Percentiles rank a stretch among this genome's conserved stretches.
phyloP scores from a whole-genome alignment of 2,888 invertebrate species.

The Synergus gifuensis region DNA sequence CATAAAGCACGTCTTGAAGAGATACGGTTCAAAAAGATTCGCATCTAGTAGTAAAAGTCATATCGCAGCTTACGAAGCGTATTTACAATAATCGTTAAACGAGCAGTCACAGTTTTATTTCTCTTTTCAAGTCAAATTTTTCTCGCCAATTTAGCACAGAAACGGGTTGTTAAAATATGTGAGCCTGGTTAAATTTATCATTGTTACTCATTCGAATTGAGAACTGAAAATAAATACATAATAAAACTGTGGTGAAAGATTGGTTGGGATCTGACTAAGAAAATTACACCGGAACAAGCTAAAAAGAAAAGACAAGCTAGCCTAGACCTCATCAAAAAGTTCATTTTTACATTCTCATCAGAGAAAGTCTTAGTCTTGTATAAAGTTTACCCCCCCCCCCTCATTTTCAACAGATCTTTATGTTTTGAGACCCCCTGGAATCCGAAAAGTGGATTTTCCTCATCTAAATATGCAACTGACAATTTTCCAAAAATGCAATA shows the following conservation, averaged over 20 bases:
- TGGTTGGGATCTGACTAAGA: no score
- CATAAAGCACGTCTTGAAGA: constrained; percentile 33
- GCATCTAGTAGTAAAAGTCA: constrained; percentile 30
- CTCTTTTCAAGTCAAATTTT: background rate
- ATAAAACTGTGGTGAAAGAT: background rate
- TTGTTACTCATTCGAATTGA: background rate
- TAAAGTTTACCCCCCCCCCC: no score
- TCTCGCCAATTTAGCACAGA: background rate
- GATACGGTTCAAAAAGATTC: constrained; percentile 34
- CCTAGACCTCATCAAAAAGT: no score
- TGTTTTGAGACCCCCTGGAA: no score
- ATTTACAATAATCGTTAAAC: constrained; percentile 12
- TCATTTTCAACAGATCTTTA: no score
- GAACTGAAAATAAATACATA: background rate
- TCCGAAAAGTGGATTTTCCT: no score
- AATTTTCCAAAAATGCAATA: no score
- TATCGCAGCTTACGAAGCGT: constrained; percentile 19
- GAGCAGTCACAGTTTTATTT: background rate
- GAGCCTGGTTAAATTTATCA: background rate
- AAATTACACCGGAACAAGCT: no score
- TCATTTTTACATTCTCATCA: no score
- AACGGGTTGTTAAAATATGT: background rate
- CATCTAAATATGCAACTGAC: no score
- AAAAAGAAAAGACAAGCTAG: no score
- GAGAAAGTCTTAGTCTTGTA: no score